Evolutionary conservation across 2,113 vertebrate genomes (phyloP).

Genomic region (Gnathonemus longibarbis): DNA sequence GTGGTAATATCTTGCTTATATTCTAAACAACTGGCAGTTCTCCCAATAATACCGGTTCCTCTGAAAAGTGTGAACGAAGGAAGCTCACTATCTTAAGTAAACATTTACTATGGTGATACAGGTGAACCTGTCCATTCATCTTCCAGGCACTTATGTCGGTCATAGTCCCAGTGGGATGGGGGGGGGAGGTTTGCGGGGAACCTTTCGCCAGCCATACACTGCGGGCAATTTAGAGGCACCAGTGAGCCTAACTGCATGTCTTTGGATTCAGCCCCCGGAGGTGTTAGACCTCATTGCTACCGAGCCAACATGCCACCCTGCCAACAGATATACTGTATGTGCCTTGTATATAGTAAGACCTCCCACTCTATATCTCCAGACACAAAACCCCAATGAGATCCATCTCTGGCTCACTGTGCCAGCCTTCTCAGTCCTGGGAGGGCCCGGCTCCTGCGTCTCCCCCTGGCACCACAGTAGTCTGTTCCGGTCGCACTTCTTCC

Average conservation of each 20-base stretch:
- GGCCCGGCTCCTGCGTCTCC: background rate
- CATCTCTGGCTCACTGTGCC: conserved; percentile 25
- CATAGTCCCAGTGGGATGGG: background rate
- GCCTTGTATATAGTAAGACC: background rate
- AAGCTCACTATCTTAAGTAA: background rate
- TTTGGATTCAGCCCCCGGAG: background rate
- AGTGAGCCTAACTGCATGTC: background rate
- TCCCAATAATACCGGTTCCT: background rate
- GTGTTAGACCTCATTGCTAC: background rate
- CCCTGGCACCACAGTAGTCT: background rate
- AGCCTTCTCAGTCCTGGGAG: conserved; percentile 12
- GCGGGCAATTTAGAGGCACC: background rate
- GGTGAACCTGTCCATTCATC: background rate
- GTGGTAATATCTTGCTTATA: background rate
- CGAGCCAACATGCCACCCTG: background rate
- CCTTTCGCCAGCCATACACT: background rate
- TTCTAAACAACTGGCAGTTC: background rate
- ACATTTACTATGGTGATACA: background rate
- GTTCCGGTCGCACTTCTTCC: background rate
- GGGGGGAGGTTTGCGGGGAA: background rate
- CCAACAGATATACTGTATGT: conserved; percentile 14
- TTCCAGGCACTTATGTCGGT: background rate
- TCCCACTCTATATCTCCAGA: background rate
- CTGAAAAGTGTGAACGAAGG: conserved; percentile 20
- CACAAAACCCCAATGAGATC: background rate